phyloP scores from a whole-genome alignment of 2,888 invertebrate genomes.

The Tenthredo livida region DNA sequence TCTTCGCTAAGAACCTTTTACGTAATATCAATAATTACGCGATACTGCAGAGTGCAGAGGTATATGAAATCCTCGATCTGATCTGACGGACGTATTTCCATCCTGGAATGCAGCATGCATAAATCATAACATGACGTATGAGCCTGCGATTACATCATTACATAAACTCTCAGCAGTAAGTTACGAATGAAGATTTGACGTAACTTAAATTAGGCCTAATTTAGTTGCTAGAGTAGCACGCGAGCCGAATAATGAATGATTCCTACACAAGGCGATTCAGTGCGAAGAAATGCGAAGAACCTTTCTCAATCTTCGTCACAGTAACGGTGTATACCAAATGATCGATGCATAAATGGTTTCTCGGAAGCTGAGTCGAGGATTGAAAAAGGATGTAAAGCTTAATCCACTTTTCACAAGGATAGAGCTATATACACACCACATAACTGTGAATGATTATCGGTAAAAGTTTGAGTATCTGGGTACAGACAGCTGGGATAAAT shows the following conservation, averaged over 20 bases:
- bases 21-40: not conserved
- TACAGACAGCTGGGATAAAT: not conserved
- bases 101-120: not conserved
- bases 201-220: slow-evolving; percentile 24
- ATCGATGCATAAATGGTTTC: not conserved
- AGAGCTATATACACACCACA: slow-evolving; percentile 28
- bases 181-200: slow-evolving; percentile 39
- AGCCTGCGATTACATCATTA: not conserved
- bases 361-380: not conserved
- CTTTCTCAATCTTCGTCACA: slow-evolving; percentile 4
- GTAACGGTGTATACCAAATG: not conserved
- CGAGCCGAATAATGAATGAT: not conserved
- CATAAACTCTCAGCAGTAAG: not conserved
- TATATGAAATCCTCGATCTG: not conserved
- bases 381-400: not conserved
- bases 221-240: not conserved
- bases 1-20: not conserved
- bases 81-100: not conserved
- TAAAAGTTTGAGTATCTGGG: not conserved
- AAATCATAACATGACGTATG: not conserved
- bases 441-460: not conserved
- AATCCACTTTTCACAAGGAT: not conserved
- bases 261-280: not conserved
- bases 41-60: too few species aligned
- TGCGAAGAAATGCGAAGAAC: slow-evolving; percentile 10